phyloP scores from a whole-genome alignment of 2,113 vertebrate genomes.

The Ciconia maguari region DNA sequence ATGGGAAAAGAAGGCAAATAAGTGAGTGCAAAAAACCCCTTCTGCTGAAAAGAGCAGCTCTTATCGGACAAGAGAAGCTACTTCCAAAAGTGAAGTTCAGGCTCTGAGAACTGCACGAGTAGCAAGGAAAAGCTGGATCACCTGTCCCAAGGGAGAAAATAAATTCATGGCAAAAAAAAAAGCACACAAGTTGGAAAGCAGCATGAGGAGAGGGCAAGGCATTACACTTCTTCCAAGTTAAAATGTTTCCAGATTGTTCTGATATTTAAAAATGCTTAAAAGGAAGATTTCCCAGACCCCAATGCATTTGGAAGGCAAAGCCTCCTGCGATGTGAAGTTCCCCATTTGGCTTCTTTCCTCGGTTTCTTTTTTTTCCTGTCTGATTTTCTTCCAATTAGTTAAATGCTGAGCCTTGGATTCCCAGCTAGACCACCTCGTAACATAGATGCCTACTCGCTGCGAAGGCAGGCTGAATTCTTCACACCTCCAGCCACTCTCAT shows the following conservation, averaged over 20 bases:
- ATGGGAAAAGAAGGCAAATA: neutral
- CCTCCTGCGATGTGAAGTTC: neutral
- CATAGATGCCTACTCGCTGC: neutral
- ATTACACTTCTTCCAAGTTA: slow-evolving; percentile 12
- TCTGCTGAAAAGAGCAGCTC: neutral
- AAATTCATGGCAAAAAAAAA: neutral
- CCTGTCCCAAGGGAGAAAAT: slow-evolving; percentile 14
- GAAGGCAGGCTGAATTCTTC: neutral
- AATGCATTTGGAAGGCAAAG: neutral
- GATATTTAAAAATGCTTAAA: neutral
- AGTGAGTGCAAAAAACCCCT: neutral
- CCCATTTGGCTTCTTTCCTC: neutral
- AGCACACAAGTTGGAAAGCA: neutral
- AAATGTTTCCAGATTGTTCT: slow-evolving; percentile 50
- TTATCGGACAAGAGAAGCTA: neutral
- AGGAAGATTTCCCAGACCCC: neutral
- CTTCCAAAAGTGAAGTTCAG: neutral
- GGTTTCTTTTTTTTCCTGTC: neutral
- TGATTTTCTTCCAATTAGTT: neutral
- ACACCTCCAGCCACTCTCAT: neutral
- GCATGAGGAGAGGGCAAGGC: neutral
- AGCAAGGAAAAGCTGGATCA: neutral
- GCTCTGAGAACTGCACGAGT: neutral
- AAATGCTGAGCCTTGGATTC: neutral
- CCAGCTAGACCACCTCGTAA: neutral